Base-by-base conservation (phyloP, 2,888 invertebrate genomes). In the Aphidius colemani region DNA sequence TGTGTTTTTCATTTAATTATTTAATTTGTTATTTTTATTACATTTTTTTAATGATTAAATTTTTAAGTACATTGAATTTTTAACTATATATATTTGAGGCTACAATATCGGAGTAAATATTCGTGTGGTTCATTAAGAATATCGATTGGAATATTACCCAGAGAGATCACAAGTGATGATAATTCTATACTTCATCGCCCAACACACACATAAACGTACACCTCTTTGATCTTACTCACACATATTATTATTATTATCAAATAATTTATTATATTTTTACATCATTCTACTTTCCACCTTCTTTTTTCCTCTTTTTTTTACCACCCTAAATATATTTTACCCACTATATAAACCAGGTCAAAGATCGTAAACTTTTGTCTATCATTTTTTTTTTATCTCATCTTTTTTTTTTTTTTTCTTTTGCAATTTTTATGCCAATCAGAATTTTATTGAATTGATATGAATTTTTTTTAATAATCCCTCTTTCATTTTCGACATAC, bases 131-230 rank as follows among this genome's bases (percentile, higher is more conserved):
- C 59, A 59, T 66, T 59, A 66, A 51, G 51, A 61, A 66, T 67
- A 67, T 67, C 60, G 67, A 67, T 62, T 57, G 58, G 60, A 46
- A 51, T 59, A 65, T 67, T 67, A 62, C 57, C 63, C 44, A 53
- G 59, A 39, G 44, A 53, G 59, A 57, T 57, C 60, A 53, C 45
- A 58, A 60, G 56, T 45, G 46, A 53, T 53, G 63, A 67, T 64
- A 60, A 60, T 51, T 60, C 57, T 53, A 11, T 40, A 56, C 62
- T 56, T 53, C 59, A 45, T 41, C 11, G 30, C 45, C 11, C 8
- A 7, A 39, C 7, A 8, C 11, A 50, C 8, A 50, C 7, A 13
- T 13, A 13, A 18, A 13, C n/a, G 6, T 50, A 46, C 3, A 1
- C 10, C 2, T 30, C 30, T 30, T 30, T 30, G 30, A 30, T 30